Percentiles rank a stretch among this genome's conserved stretches.
Evolutionary conservation across 1,140 invertebrate species (phyloP).

Genomic region (Drosophila ogumai): DNA sequence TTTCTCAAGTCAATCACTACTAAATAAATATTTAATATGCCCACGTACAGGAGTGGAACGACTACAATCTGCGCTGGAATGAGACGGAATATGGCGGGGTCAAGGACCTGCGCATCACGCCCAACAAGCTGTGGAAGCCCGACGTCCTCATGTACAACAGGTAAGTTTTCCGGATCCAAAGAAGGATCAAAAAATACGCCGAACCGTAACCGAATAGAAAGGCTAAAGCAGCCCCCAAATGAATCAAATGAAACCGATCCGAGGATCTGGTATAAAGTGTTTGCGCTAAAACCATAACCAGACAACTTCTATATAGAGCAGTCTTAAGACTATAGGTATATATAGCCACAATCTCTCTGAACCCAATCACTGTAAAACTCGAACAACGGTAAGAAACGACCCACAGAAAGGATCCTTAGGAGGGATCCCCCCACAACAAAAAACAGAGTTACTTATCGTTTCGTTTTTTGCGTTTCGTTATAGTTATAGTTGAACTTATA

Average conservation of each 20-base stretch:
- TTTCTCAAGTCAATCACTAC: neutral
- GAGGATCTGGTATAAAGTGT: slow-evolving; percentile 51
- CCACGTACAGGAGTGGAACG: slow-evolving; percentile 95
- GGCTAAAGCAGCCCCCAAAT: slow-evolving; percentile 40
- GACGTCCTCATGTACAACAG: slow-evolving; percentile 99
- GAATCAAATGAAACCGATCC: slow-evolving; percentile 46
- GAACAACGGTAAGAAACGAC: slow-evolving; percentile 58
- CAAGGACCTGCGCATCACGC: slow-evolving; percentile 96
- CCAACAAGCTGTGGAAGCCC: slow-evolving; percentile 98
- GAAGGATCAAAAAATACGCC: slow-evolving; percentile 1
- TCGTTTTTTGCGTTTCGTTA: slow-evolving; percentile 42
- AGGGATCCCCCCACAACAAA: neutral
- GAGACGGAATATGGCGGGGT: slow-evolving; percentile 96
- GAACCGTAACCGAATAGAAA: slow-evolving; percentile 42
- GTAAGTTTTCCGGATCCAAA: slow-evolving; percentile 87
- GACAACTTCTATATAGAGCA: slow-evolving; percentile 15
- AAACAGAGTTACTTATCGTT: slow-evolving; percentile 38
- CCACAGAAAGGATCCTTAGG: neutral
- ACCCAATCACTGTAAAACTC: slow-evolving; percentile 35
- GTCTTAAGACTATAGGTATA: slow-evolving; percentile 26
- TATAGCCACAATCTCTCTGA: slow-evolving; percentile 28
- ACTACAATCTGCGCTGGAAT: slow-evolving; percentile 98
- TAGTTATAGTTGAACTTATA: slow-evolving; percentile 32
- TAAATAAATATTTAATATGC: slow-evolving; percentile 28
- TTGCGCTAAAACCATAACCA: slow-evolving; percentile 49